Base-by-base conservation (phyloP, 2,113 vertebrate genomes). In the Leptocoma aspasia region DNA sequence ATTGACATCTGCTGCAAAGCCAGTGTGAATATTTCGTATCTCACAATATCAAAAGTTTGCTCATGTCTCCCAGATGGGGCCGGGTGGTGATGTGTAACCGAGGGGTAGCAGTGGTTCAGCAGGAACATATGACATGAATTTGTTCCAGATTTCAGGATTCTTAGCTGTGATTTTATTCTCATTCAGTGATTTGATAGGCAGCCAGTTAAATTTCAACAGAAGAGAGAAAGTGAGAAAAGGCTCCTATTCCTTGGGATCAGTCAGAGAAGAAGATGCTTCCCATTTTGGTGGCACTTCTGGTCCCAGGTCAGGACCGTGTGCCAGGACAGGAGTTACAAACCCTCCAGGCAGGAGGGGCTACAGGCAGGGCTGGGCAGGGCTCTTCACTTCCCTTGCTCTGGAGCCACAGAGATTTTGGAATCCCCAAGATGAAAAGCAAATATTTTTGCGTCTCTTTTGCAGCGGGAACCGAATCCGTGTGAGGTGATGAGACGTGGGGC, bases 1-100 rank as follows among this genome's bases (percentile, higher is more conserved):
- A 42, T 2, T 66, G 90, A 49, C 93, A 96, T 72, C 82, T 95
- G 93, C 87, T 94, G 94, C 76, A 69, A 63, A 90, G 95, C 95
- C 59, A 50, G 68, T 13, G 89, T 94, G 95, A 97, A 93, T 81
- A 93, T 95, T 96, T 95, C 76, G 3, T 86, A 31, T 42, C 33
- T 22, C 60, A 83, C 64, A 76, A 45, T 12, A 49, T 31, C 91
- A 21, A 23, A 92, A 94, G 86, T 86, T 84, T 92, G 85, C 90
- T 72, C 33, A 33, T 94, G 92, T 56, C 72, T 90, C 91, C 21
- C 89, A 70, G 89, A 45, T 50, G 50, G n/a, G 91, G 47, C 28
- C 3, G 54, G 10, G 8, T 41, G 84, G 68, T 66, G 93, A 83
- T 88, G 82, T 87, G 90, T 83, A 78, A 86, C 82, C 22, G 71